phyloP scores from a whole-genome alignment of 2,797 vertebrate genomes.

The Mionectes olivaceus region DNA sequence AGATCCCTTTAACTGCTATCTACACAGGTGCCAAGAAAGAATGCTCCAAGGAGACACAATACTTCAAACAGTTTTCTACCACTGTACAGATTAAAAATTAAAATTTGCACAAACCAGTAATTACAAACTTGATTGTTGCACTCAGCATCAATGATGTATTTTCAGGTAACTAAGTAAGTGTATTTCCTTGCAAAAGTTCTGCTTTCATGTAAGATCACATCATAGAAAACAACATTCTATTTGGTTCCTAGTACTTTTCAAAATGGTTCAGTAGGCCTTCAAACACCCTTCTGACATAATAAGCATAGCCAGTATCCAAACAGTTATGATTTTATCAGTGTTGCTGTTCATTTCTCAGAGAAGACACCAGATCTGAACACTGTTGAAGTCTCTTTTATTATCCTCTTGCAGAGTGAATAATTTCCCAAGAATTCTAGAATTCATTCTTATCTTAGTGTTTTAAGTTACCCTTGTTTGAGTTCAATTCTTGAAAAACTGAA shows the following conservation, averaged over 20 bases:
- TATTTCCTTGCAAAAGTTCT: background rate
- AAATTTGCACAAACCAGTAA: background rate
- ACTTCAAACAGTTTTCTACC: background rate
- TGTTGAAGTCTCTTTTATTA: background rate
- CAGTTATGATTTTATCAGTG: background rate
- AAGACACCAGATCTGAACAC: background rate
- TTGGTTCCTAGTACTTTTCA: background rate
- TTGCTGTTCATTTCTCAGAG: background rate
- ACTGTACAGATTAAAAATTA: background rate
- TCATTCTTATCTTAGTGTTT: background rate
- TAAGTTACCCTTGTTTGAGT: background rate
- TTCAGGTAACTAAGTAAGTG: background rate
- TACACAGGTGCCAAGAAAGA: background rate
- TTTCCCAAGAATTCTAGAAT: background rate
- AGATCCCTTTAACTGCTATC: background rate
- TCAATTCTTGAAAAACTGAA: background rate
- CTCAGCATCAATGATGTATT: background rate
- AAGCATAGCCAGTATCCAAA: background rate
- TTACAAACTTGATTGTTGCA: background rate
- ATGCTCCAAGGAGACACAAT: background rate
- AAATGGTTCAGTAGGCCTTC: background rate
- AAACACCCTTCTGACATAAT: background rate
- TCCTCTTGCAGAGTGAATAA: background rate
- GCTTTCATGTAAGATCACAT: background rate
- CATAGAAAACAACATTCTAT: background rate